A percentile compares a stretch with the other conserved stretches of the same genome.
phyloP scores from a whole-genome alignment of 1,140 invertebrate species.

The Bombus breviceps region DNA sequence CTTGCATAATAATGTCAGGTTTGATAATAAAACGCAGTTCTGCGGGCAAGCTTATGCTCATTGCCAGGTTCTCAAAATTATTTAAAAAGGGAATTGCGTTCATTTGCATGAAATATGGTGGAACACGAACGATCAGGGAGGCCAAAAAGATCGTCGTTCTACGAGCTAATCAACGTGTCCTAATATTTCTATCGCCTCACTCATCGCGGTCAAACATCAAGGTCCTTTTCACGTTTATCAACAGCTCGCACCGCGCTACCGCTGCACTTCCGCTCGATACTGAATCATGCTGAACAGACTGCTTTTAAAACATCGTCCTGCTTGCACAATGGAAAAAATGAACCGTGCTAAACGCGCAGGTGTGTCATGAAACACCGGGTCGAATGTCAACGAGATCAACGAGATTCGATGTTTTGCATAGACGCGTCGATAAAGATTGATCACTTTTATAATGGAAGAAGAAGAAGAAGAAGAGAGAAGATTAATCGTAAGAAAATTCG shows the following conservation, averaged over 20 bases:
- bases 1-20: no score
- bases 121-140: neutral
- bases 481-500: neutral
- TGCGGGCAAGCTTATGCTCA: no score
- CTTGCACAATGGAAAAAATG: neutral
- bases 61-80: neutral
- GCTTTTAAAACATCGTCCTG: conserved; percentile 59
- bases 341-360: conserved; percentile 21
- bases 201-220: conserved; percentile 43
- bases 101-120: neutral
- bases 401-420: neutral
- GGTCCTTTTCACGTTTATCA: conserved; percentile 38
- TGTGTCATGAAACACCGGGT: conserved; percentile 10
- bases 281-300: conserved; percentile 55
- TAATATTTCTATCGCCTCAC: conserved; percentile 4
- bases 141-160: neutral
- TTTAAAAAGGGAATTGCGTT: neutral
- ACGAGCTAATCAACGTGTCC: conserved; percentile 32
- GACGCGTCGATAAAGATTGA: neutral
- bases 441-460: no score
- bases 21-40: no score
- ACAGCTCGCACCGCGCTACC: conserved; percentile 13
- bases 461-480: neutral
- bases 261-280: conserved; percentile 55
- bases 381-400: neutral